Evolutionary conservation across 1,140 invertebrate genomes (phyloP).

Genomic region (Colletes gigas): DNA sequence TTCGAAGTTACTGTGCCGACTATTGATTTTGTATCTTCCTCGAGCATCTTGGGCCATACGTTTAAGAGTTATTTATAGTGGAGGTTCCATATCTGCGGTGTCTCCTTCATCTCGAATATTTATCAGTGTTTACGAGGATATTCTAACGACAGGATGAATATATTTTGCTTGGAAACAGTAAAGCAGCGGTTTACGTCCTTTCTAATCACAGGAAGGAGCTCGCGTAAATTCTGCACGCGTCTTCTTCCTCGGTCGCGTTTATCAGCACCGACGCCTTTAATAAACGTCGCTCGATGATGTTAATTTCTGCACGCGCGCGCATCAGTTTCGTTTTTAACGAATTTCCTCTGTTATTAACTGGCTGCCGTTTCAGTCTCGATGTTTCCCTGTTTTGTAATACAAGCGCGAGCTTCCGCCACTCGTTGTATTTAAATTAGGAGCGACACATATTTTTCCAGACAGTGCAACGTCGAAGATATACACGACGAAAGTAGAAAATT

Average conservation of each 20-base stretch:
- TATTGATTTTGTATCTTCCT: neutral
- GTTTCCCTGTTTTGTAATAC: no score
- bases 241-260: neutral
- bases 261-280: conserved; percentile 14
- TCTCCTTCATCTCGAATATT: neutral
- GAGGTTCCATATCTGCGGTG: neutral
- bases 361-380: neutral
- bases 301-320: neutral
- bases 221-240: conserved; percentile 8
- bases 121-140: neutral
- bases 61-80: neutral
- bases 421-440: no score
- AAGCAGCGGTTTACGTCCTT: neutral
- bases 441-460: no score
- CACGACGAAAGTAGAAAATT: no score
- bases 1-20: no score
- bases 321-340: neutral
- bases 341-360: neutral
- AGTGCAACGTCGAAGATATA: no score
- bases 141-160: neutral
- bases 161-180: neutral
- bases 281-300: conserved; percentile 1
- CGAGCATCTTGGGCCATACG: neutral
- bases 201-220: neutral
- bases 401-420: neutral